Evolutionary conservation across 1,140 invertebrate species (phyloP), one percentile per base, ranked within the genome.

Genomic region (Parasteatoda tepidariorum): DNA sequence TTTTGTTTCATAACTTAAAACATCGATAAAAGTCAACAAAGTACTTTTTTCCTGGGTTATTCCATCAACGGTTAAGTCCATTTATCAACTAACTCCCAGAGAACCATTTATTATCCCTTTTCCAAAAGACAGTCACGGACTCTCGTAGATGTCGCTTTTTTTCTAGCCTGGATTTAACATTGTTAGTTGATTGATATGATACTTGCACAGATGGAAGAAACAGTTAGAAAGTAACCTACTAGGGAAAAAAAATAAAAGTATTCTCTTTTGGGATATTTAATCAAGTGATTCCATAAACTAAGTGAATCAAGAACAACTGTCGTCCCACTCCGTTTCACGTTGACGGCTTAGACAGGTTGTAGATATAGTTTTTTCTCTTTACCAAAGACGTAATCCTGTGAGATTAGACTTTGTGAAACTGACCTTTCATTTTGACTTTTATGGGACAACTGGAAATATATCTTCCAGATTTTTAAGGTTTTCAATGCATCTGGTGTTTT

Each of bases 271-370:
- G 15, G 59, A 62, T 31, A 31, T 28, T 62, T 62, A 62, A 62
- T 62, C 59, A 62, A 62, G 59, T 62, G 59, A 62, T 31, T 62
- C 59, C 59, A 62, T 62, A 62, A 62, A 62, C 59, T 62, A 31
- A 62, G 24, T 62, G 59, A 62, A 62, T 62, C 28, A 5, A 15
- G 24, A 26, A 62, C 59, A 62, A 24, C 59, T 62, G 59, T 62
- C 59, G 59, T 62, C 59, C 24, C 18, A 18, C 38, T 48, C 38
- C 9, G 18, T 48, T 18, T 18, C 18, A 48, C 18, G 9, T 9
- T 48, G 38, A 48, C 38, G 9, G 38, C 38, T 48, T 48, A 18
- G 38, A 48, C 38, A 48, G 38, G 38, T 48, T 48, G 38, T 48
- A 48, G 38, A 48, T 48, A 48, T 13, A 48, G 38, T 48, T 48